A percentile compares a stretch with the other conserved stretches of the same genome.
These are phyloP conservation scores for Nephrotoma appendiculata DNA, from an alignment of 2,888 invertebrate genomes.

Conservation along the genomic window DNA sequence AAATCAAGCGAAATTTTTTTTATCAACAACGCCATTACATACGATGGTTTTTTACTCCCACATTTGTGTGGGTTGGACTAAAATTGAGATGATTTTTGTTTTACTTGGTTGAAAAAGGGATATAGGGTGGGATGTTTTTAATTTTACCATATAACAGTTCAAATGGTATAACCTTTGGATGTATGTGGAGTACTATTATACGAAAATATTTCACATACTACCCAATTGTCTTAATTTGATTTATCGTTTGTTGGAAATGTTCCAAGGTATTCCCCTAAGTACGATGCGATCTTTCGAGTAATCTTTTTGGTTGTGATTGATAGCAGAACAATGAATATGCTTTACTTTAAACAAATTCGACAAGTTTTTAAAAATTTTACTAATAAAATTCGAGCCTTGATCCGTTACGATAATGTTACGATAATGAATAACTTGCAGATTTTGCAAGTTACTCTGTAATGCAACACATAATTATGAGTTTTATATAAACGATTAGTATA, in stretches of 20 bases:
- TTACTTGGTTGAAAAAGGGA: too few relatives aligned
- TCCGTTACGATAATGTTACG: slow-evolving; percentile 8
- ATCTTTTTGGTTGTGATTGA: slow-evolving; percentile 20
- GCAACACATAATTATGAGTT: too few relatives aligned
- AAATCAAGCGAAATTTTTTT: too few relatives aligned
- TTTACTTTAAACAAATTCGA: not conserved
- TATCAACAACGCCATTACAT: too few relatives aligned
- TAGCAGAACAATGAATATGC: slow-evolving; percentile 15
- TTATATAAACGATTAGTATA: not conserved
- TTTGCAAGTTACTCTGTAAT: too few relatives aligned
- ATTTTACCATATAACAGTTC: slow-evolving; percentile 18
- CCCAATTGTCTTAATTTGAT: slow-evolving; percentile 20
- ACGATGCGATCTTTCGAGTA: slow-evolving; percentile 20
- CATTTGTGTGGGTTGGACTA: too few relatives aligned
- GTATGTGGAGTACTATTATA: slow-evolving; percentile 18
- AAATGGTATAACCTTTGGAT: slow-evolving; percentile 18
- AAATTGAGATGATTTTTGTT: too few relatives aligned
- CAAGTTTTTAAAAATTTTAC: too few relatives aligned
- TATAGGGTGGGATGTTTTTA: slow-evolving; percentile 14
- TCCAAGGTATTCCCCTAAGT: slow-evolving; percentile 18
- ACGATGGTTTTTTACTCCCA: too few relatives aligned
- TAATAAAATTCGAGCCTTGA: not conserved
- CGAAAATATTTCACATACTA: slow-evolving; percentile 10
- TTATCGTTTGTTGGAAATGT: slow-evolving; percentile 18
- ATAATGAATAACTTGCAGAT: too few relatives aligned